Conservation (phyloP, 2,888 invertebrate species). For the Melanargia galathea region DNA sequence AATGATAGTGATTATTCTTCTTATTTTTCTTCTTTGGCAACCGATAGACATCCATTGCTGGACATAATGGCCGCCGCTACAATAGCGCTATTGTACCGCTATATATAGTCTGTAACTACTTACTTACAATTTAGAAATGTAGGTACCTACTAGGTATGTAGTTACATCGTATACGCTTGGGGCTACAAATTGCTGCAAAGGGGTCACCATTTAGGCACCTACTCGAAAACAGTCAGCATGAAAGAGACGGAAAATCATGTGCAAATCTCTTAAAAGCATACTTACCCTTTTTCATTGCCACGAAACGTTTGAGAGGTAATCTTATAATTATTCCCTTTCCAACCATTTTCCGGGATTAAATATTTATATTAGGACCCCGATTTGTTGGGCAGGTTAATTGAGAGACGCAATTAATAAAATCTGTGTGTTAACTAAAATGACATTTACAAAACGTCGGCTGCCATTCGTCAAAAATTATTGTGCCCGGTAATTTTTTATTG, state of each 20-base stretch:
- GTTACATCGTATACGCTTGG: not conserved
- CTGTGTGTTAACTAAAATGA: conserved; percentile 47
- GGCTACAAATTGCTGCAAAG: conserved; percentile 19
- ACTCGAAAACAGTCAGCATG: conserved; percentile 37
- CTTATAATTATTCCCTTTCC: conserved; percentile 79
- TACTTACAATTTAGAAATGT: not conserved
- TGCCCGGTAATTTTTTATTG: conserved; percentile 26
- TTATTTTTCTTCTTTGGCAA: too few species aligned
- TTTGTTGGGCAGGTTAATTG: conserved; percentile 66
- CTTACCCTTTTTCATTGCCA: conserved; percentile 65
- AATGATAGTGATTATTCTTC: too few species aligned
- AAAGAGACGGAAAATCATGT: conserved; percentile 49
- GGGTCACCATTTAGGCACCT: conserved; percentile 36
- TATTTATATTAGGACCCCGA: conserved; percentile 67
- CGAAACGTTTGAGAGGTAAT: conserved; percentile 75
- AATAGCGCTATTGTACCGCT: too few species aligned
- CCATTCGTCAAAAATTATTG: conserved; percentile 17
- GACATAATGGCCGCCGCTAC: not conserved
- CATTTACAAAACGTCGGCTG: conserved; percentile 13
- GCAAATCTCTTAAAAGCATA: conserved; percentile 63
- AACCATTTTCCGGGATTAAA: conserved; percentile 75
- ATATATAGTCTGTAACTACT: not conserved
- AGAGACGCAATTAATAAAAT: conserved; percentile 57
- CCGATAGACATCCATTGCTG: not conserved
- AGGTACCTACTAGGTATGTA: too few species aligned